Base-by-base conservation (phyloP, 2,888 invertebrate species). In the Habrosyne pyritoides region DNA sequence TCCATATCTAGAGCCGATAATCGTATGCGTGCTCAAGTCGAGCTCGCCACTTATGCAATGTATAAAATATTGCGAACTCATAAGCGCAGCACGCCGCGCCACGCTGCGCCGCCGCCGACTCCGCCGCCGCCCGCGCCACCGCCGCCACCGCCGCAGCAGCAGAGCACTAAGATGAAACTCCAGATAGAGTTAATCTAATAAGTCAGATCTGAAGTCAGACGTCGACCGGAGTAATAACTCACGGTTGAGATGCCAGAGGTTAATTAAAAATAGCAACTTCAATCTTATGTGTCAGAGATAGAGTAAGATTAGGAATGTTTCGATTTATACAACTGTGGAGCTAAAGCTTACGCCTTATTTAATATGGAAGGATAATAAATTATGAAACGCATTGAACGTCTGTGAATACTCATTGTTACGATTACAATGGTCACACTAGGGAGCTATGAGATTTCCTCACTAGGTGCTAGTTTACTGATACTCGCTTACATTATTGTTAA, bases 211-310 rank as follows among this genome's bases (percentile, higher is more conserved):
- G 83, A 82, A 84, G 83, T 80, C 77, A 83, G 85, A 85, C 86
- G 86, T 90, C 88, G 84, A 80, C 84, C 77, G 78, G 68, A 81
- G 88, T 83, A 87, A 89, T 91, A 89, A 87, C 89, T 91, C 87
- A 86, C 82, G 77, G 82, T 84, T 83, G 85, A 84, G 86, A 84
- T 84, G 88, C 81, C 87, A 89, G 88, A 89, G 92, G 91, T 92
- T 92, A 92, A 92, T 91, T 92, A 91, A 92, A 92, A 92, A 91
- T 89, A 88, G 89, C 89, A 87, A 88, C 90, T 90, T 86, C 86
- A 87, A 86, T 88, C 82, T 81, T 73, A 80, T 75, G 79, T 84
- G 86, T 86, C 85, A 81, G 83, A 87, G 85, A 87, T 86, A 69
- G 75, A 81, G 79, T 80, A 81, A 82, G 86, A 88, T 89, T 84